A percentile compares a stretch with the other conserved stretches of the same genome.
These are phyloP conservation scores for Hybos culiciformis DNA, from an alignment of 2,888 invertebrate genomes.

Conservation along the genomic window DNA sequence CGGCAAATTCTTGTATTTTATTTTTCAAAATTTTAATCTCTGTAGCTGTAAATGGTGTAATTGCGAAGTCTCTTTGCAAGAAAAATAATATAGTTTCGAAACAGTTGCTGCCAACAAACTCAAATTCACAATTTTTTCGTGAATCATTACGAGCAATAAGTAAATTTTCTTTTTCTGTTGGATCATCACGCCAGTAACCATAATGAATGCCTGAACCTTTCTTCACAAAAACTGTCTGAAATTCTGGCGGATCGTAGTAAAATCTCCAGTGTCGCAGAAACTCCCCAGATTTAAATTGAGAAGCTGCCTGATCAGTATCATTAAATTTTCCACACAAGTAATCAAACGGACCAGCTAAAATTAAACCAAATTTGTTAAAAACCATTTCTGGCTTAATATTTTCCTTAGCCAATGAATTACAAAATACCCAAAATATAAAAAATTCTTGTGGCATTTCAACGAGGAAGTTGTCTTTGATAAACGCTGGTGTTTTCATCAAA, in stretches of 20 bases:
- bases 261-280: constrained; percentile 80
- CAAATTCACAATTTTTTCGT: constrained; percentile 51
- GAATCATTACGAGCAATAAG: constrained; percentile 60
- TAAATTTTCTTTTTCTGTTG: constrained; percentile 57
- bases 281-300: constrained; percentile 42
- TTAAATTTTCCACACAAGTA: constrained; percentile 51
- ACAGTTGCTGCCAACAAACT: constrained; percentile 44
- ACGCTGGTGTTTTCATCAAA: constrained; percentile 38
- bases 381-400: constrained; percentile 43
- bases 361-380: constrained; percentile 50
- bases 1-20: constrained; percentile 48
- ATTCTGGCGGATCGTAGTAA: constrained; percentile 89
- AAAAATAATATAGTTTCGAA: constrained; percentile 29
- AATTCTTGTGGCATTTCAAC: constrained; percentile 85
- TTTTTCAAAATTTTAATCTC: constrained; percentile 45
- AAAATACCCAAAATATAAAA: constrained; percentile 68
- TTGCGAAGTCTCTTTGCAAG: constrained; percentile 25
- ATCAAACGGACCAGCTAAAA: constrained; percentile 80
- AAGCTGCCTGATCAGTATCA: constrained; percentile 25
- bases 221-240: constrained; percentile 66
- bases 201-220: constrained; percentile 63
- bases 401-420: constrained; percentile 41
- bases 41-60: constrained; percentile 49
- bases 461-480: constrained; percentile 60
- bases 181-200: constrained; percentile 81